phyloP scores from a whole-genome alignment of 2,797 vertebrate genomes.

The Coccyzus lansbergi region DNA sequence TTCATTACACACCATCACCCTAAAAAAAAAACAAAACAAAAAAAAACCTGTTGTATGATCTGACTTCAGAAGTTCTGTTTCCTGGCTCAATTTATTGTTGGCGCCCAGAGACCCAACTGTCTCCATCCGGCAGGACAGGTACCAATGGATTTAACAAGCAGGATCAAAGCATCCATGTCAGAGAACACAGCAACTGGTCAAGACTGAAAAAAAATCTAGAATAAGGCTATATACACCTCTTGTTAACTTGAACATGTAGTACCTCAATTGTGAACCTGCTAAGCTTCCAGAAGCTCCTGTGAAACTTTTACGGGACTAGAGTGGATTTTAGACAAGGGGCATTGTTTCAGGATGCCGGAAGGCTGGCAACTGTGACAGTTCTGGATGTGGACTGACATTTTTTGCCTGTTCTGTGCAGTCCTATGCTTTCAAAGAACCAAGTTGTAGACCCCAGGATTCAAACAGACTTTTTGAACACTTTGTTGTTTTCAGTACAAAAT shows the following conservation, averaged over 20 bases:
- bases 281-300: background rate
- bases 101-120: background rate
- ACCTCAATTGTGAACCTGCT: background rate
- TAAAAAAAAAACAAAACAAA: background rate
- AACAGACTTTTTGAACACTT: background rate
- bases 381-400: background rate
- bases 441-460: conserved; percentile 5
- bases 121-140: background rate
- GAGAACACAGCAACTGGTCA: background rate
- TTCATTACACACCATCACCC: background rate
- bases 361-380: background rate
- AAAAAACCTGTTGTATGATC: background rate
- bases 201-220: background rate
- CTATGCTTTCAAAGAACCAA: background rate
- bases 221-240: background rate
- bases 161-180: background rate
- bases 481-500: background rate
- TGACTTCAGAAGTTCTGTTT: background rate
- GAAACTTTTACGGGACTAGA: background rate
- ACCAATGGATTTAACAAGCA: background rate
- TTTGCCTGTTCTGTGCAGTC: background rate
- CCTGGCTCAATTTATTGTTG: background rate
- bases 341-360: background rate
- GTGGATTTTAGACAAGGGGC: background rate
- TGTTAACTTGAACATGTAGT: background rate